These are phyloP conservation scores for Arremon brunneinucha DNA, from an alignment of 2,797 vertebrate genomes.

Conservation along the genomic window DNA sequence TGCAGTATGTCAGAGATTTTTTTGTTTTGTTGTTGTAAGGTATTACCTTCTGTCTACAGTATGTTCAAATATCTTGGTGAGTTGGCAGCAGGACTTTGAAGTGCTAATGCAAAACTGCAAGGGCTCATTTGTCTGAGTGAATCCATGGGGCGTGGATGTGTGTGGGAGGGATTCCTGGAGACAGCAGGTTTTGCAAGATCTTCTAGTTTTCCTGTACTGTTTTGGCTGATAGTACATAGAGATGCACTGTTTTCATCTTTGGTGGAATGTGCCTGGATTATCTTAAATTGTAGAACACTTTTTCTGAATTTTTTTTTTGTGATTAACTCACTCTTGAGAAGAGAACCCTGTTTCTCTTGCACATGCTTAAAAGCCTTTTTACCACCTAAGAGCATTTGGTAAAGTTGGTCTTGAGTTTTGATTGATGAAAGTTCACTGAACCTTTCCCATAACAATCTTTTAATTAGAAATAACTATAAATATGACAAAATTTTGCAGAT, in stretches of 20 bases:
- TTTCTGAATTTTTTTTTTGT: not conserved
- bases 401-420: not conserved
- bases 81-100: conserved; percentile 57
- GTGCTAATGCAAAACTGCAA: conserved; percentile 56
- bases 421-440: not conserved
- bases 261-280: conserved; percentile 6
- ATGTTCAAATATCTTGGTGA: not conserved
- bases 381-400: not conserved
- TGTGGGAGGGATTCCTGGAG: conserved; percentile 64
- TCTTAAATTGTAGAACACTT: not conserved
- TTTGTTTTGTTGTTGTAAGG: not conserved
- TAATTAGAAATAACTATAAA: not conserved
- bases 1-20: not conserved
- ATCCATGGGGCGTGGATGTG: conserved; percentile 47
- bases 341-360: not conserved
- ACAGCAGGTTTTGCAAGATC: conserved; percentile 66
- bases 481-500: not conserved
- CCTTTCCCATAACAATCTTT: not conserved
- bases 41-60: not conserved
- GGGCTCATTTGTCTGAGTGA: conserved; percentile 54
- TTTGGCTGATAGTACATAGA: conserved; percentile 45
- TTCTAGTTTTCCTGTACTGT: conserved; percentile 22
- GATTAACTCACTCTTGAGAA: not conserved
- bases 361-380: not conserved
- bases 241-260: not conserved